phyloP scores from a whole-genome alignment of 2,113 vertebrate species.

The Amazona vittata region DNA sequence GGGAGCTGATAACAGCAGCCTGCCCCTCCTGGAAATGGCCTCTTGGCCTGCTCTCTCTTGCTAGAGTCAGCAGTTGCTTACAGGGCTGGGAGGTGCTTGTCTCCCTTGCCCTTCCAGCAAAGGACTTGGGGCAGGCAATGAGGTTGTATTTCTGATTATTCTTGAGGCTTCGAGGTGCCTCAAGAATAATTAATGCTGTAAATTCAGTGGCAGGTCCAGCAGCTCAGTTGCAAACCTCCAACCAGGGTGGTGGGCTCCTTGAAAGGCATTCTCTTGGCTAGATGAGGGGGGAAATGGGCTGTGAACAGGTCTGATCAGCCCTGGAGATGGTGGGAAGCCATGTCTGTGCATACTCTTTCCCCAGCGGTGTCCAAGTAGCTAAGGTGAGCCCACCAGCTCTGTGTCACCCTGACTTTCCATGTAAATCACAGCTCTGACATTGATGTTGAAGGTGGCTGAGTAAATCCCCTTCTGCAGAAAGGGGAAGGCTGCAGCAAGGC shows the following conservation, averaged over 20 bases:
- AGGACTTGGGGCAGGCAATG: fast-evolving
- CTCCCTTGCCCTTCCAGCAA: fast-evolving
- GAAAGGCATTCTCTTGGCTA: background rate
- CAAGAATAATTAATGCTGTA: background rate
- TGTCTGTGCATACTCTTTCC: background rate
- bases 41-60: background rate
- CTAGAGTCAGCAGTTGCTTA: slow-evolving; percentile 13
- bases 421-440: background rate
- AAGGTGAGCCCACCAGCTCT: background rate
- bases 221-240: background rate
- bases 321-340: background rate
- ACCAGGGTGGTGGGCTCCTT: background rate
- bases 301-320: background rate
- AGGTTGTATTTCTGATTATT: background rate
- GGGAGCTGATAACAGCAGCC: slow-evolving; percentile 14
- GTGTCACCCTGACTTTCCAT: fast-evolving
- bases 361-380: background rate
- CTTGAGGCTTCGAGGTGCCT: background rate
- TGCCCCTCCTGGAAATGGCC: background rate
- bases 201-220: background rate
- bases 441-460: fast-evolving
- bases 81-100: background rate
- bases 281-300: background rate
- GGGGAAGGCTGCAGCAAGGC: fast-evolving
- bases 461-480: background rate